These are phyloP conservation scores for Tenthredo distinguenda DNA, from an alignment of 2,888 invertebrate genomes.

Conservation along the genomic window DNA sequence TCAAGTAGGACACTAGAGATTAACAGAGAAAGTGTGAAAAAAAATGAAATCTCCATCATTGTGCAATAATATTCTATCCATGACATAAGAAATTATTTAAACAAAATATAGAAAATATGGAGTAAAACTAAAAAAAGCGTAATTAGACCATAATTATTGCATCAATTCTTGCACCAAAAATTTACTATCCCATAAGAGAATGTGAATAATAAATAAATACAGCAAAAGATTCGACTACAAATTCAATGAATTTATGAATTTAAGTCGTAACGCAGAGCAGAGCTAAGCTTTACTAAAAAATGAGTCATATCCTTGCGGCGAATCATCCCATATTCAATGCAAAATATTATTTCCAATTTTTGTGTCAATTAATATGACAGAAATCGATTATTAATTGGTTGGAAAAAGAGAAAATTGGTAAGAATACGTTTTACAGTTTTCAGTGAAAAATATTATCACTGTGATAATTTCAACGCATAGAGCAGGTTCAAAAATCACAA, in stretches of 20 bases:
- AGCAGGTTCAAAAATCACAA: background rate
- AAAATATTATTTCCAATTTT: background rate
- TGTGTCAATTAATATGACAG: background rate
- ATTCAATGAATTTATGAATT: background rate
- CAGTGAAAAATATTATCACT: background rate
- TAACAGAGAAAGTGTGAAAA: slow-evolving; percentile 8
- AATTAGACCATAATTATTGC: background rate
- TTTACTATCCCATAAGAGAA: background rate
- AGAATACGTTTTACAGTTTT: background rate
- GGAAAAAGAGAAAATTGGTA: background rate
- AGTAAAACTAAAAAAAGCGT: background rate
- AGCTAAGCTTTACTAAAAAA: background rate
- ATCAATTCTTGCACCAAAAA: background rate
- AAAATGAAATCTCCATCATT: background rate
- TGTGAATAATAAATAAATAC: background rate
- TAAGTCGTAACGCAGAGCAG: background rate
- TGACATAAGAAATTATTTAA: background rate
- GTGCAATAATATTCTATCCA: background rate
- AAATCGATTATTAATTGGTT: background rate
- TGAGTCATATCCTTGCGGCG: background rate
- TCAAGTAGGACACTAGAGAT: slow-evolving; percentile 37
- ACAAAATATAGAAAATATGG: background rate
- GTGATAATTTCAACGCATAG: background rate
- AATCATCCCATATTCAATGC: background rate
- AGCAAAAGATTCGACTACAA: too few relatives aligned